Evolutionary conservation across 2,797 vertebrate genomes (phyloP), one percentile per base, ranked within the genome.

Genomic region (Mormyrops boulengeri): DNA sequence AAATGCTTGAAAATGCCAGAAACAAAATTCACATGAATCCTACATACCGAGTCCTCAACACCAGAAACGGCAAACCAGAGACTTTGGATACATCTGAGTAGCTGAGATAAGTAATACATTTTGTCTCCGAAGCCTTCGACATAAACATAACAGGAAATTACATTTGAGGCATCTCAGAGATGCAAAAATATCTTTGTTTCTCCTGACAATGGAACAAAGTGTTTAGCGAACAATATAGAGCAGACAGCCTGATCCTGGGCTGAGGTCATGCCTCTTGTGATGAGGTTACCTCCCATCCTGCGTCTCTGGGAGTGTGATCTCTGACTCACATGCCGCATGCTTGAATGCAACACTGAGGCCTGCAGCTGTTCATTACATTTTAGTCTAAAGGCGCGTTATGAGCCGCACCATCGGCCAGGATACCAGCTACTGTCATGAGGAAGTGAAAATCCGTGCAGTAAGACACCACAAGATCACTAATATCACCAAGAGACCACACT

Each of bases 111-210:
- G 85, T 87, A 9, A 60, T 41, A 53, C 60, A 87, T 87, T 87
- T 34, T 19, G 50, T 55, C 53, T 87, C 53, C 1, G 53, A 38
- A 55, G 52, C 53, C 53, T 60, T 87, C 2, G 0, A 57, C 85
- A 57, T 53, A 86, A 86, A 55, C 50, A 87, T 57, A 52, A 57
- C 85, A 87, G 85, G 85, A 87, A 87, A 87, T 87, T 17, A 57
- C 52, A 87, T 60, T 87, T 87, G 50, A 55, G 85, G 34, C 85
- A 60, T 30, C 53, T 38, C 30, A 44, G 53, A 38, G 17, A 55
- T 53, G 85, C 85, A 87, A 41, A 87, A 87, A 87, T 87, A 57
- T 57, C 85, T 60, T 60, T 30, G 50, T 19, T 55, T 41, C 34
- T 38, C 82, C 53, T 19, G 17, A 87, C 50, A 87, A 87, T 57